Evolutionary conservation across 2,888 invertebrate species (phyloP).

Genomic region (Yponomeuta evonymella): DNA sequence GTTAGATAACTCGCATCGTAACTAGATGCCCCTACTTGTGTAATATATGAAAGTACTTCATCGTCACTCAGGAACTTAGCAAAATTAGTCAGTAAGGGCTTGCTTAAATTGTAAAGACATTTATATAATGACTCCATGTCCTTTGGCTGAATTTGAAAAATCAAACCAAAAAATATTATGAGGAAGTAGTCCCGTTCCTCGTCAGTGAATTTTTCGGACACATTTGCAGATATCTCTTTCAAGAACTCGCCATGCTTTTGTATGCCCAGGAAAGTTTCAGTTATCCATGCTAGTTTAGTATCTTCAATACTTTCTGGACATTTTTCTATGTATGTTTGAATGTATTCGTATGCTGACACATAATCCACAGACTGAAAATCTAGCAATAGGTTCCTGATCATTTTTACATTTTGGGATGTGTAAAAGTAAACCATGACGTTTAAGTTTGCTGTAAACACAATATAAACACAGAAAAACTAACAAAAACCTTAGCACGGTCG

Average conservation of each 20-base stretch:
- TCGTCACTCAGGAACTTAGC: slow-evolving; percentile 61
- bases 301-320: slow-evolving; percentile 51
- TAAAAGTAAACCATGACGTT: slow-evolving; percentile 58
- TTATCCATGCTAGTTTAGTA: slow-evolving; percentile 56
- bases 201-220: slow-evolving; percentile 44
- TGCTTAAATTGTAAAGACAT: slow-evolving; percentile 61
- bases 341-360: slow-evolving; percentile 55
- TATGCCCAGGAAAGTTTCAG: slow-evolving; percentile 53
- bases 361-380: slow-evolving; percentile 45
- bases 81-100: slow-evolving; percentile 46
- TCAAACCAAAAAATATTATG: slow-evolving; percentile 51
- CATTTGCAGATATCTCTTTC: slow-evolving; percentile 37
- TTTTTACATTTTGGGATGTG: slow-evolving; percentile 59
- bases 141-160: slow-evolving; percentile 47
- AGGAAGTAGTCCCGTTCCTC: slow-evolving; percentile 55
- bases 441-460: background rate
- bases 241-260: slow-evolving; percentile 52
- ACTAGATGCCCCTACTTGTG: slow-evolving; percentile 58
- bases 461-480: background rate
- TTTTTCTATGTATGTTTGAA: slow-evolving; percentile 54
- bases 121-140: slow-evolving; percentile 52
- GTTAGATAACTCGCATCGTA: slow-evolving; percentile 71
- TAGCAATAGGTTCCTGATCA: slow-evolving; percentile 48
- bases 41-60: slow-evolving; percentile 58
- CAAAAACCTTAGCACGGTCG: background rate